Conservation (phyloP, 2,888 invertebrate species). For the Drosophila recens region DNA sequence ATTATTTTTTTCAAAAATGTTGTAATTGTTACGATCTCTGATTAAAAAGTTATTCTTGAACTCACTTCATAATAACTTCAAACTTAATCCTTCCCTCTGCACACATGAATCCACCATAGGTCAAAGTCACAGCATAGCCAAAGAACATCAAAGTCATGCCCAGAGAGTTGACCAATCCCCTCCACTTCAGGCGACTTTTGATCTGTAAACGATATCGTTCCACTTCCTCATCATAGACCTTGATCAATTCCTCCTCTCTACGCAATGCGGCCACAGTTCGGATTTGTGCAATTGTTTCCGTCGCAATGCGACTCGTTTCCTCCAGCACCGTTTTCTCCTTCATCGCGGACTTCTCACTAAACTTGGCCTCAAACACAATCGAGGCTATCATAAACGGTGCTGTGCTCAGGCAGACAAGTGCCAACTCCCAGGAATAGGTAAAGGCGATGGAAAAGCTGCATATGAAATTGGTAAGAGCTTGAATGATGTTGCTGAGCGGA, state of each 20-base stretch:
- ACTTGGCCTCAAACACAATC: slow-evolving; percentile 88
- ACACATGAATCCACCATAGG: slow-evolving; percentile 90
- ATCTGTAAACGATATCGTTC: slow-evolving; percentile 86
- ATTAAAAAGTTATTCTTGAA: not conserved
- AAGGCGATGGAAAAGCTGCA: slow-evolving; percentile 88
- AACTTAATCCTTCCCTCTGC: slow-evolving; percentile 88
- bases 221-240: slow-evolving; percentile 87
- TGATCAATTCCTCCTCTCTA: slow-evolving; percentile 87
- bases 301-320: slow-evolving; percentile 89
- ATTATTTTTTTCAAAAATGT: too few relatives aligned
- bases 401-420: slow-evolving; percentile 88
- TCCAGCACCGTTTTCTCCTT: slow-evolving; percentile 88
- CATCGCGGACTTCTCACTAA: slow-evolving; percentile 87
- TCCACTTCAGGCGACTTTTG: slow-evolving; percentile 86
- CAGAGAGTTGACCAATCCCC: slow-evolving; percentile 89
- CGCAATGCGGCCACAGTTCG: slow-evolving; percentile 89
- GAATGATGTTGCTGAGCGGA: slow-evolving; percentile 89
- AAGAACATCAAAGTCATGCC: slow-evolving; percentile 90
- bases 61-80: slow-evolving; percentile 90
- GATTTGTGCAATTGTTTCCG: slow-evolving; percentile 90
- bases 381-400: slow-evolving; percentile 89
- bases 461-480: slow-evolving; percentile 88
- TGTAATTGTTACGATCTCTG: too few relatives aligned
- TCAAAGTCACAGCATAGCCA: slow-evolving; percentile 89
- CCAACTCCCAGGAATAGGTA: slow-evolving; percentile 90